Percentiles rank a stretch among this genome's conserved stretches.
phyloP scores from a whole-genome alignment of 1,140 invertebrate species.

The Monomorium pharaonis region DNA sequence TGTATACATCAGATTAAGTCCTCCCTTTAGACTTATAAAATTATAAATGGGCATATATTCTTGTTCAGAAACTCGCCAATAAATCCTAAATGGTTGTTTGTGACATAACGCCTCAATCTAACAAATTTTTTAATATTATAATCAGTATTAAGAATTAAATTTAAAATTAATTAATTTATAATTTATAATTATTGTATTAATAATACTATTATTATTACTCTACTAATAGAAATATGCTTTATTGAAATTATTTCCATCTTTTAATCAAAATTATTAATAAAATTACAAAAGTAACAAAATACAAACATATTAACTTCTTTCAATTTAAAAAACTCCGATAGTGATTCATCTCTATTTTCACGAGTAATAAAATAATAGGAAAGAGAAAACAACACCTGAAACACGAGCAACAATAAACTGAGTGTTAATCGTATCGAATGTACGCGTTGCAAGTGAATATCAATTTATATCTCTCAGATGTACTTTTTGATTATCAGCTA shows the following conservation, averaged over 20 bases:
- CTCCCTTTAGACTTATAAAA: slow-evolving; percentile 69
- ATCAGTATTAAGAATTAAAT: background rate
- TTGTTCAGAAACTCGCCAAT: slow-evolving; percentile 64
- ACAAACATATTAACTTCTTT: background rate
- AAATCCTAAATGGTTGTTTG: slow-evolving; percentile 65
- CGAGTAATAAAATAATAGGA: background rate
- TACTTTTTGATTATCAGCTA: background rate
- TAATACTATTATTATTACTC: background rate
- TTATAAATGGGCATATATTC: slow-evolving; percentile 64
- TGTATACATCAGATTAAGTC: slow-evolving; percentile 64
- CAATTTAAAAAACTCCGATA: background rate
- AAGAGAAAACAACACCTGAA: background rate
- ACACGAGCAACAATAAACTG: background rate
- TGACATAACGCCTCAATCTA: slow-evolving; percentile 56
- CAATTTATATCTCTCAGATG: background rate
- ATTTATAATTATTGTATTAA: background rate
- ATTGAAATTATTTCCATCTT: background rate
- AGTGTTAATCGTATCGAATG: background rate
- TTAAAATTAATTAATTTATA: background rate
- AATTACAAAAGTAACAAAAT: background rate
- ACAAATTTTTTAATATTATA: background rate
- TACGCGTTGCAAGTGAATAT: background rate
- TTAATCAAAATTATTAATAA: background rate
- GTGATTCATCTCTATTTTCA: slow-evolving; percentile 1
- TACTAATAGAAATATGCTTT: background rate